Percentiles rank a stretch among this genome's conserved stretches.
phyloP scores from a whole-genome alignment of 2,888 invertebrate species.

The Chrysina gloriosa region DNA sequence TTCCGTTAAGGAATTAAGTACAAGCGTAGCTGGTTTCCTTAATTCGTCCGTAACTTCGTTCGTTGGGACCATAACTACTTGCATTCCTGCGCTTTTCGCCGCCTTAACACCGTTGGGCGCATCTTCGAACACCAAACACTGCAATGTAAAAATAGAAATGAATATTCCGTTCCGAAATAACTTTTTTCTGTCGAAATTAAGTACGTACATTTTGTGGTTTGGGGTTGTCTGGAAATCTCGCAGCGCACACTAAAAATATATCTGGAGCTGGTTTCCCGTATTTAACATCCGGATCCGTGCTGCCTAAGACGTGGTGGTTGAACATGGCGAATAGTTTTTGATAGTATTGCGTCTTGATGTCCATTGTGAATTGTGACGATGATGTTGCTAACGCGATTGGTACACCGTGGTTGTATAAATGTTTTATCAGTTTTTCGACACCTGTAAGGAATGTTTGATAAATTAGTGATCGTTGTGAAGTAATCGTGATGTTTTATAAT shows the following conservation, averaged over 20 bases:
- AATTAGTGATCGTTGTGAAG: no score
- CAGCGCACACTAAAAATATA: slow-evolving; percentile 74
- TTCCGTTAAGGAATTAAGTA: slow-evolving; percentile 69
- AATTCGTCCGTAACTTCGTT: slow-evolving; percentile 61
- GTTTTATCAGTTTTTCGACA: slow-evolving; percentile 71
- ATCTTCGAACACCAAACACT: slow-evolving; percentile 76
- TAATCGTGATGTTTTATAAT: no score
- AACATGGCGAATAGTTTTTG: slow-evolving; percentile 68
- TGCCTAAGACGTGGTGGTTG: slow-evolving; percentile 72
- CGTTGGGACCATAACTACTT: slow-evolving; percentile 71
- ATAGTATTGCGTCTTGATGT: slow-evolving; percentile 68
- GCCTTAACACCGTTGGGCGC: slow-evolving; percentile 74
- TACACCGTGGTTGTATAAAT: slow-evolving; percentile 71
- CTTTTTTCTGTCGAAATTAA: slow-evolving; percentile 11
- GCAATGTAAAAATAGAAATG: slow-evolving; percentile 43
- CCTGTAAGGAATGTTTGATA: slow-evolving; percentile 56
- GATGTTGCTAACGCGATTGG: slow-evolving; percentile 80
- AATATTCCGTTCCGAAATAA: slow-evolving; percentile 28
- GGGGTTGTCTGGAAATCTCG: slow-evolving; percentile 69
- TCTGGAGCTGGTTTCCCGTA: slow-evolving; percentile 80
- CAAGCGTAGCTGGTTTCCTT: slow-evolving; percentile 65
- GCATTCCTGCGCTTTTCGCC: slow-evolving; percentile 72
- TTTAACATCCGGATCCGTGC: slow-evolving; percentile 75
- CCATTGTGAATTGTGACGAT: slow-evolving; percentile 69
- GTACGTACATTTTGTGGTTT: slow-evolving; percentile 59